A percentile compares a stretch with the other conserved stretches of the same genome.
Evolutionary conservation across 64 coral and sea anemone genomes (phyloP).

Genomic region (Anthopleura sola): DNA sequence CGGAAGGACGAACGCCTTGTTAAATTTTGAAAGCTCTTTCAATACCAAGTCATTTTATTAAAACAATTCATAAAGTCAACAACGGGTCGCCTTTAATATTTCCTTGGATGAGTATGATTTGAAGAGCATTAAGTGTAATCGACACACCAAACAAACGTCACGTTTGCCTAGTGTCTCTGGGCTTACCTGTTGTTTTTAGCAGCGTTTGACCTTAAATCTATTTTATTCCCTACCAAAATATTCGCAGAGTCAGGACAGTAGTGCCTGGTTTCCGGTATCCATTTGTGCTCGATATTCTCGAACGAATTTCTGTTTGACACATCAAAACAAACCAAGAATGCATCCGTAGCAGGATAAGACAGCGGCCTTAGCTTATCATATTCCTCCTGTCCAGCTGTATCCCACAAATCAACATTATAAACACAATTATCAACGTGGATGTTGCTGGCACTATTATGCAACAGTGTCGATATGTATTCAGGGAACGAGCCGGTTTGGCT

Average conservation of each 20-base stretch:
- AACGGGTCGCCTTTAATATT: too few relatives aligned
- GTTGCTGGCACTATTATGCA: slow-evolving; percentile 42
- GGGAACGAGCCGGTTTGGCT: slow-evolving; percentile 62
- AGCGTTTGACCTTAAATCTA: slow-evolving; percentile 56
- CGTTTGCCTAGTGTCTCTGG: too few relatives aligned
- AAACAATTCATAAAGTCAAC: too few relatives aligned
- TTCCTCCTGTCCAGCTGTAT: slow-evolving; percentile 87
- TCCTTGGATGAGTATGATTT: too few relatives aligned
- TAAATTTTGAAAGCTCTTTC: too few relatives aligned
- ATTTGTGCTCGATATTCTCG: slow-evolving; percentile 60
- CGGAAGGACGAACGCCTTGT: too few relatives aligned
- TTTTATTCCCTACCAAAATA: slow-evolving; percentile 83
- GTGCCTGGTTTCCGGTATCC: slow-evolving; percentile 75
- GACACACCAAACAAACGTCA: too few relatives aligned
- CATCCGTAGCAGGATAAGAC: slow-evolving; percentile 77
- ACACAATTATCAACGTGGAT: slow-evolving; percentile 22
- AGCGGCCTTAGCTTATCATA: slow-evolving; percentile 83
- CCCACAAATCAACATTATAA: slow-evolving; percentile 54
- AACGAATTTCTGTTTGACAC: slow-evolving; percentile 73
- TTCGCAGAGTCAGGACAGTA: slow-evolving; percentile 46
- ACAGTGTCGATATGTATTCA: slow-evolving; percentile 79
- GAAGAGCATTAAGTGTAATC: too few relatives aligned
- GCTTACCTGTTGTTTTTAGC: slow-evolving; percentile 19
- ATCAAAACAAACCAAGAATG: slow-evolving; percentile 94
- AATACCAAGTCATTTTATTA: too few relatives aligned